Base-by-base conservation (phyloP, 2,113 vertebrate genomes). In the Erinaceus europaeus region DNA sequence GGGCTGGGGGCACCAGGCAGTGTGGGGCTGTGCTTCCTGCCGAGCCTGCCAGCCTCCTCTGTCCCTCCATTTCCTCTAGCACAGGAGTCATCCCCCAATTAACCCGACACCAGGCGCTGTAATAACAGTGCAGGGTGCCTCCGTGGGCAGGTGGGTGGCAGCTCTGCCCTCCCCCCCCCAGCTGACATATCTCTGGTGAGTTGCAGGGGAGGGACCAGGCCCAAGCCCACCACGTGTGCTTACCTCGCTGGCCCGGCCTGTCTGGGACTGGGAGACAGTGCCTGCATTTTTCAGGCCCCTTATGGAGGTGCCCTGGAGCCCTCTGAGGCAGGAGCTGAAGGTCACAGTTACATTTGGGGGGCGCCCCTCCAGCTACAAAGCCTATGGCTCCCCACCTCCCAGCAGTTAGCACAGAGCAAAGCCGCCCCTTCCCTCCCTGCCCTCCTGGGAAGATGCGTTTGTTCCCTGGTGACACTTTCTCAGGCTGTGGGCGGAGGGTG, bases 61-160 rank as follows among this genome's bases (percentile, higher is more conserved):
- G 96, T 92, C 80, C 82, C 72, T 94, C 92, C 90, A 93, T 91
- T 94, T 97, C 85, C 72, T 92, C 20, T 13, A 91, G 87, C 72
- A 68, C 1, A 52, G 77, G 82, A 59, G 64, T 95, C 90, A 94
- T 80, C 96, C 95, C 94, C 34, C 27, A 92, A 95, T 97, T 94
- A 94, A 97, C 97, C 89, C 69, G 53, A 95, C 95, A 90, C 83
- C 94, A 95, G 44, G 94, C 93, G 36, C 80, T 50, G 68, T 96
- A 95, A 97, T 96, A 96, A 93, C 94, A 86, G 86, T 93, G 94
- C 94, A 94, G 96, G 62, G 86, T 68, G 94, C 15, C 65, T 55
- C 29, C 91, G 85, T 91, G 95, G 93, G 82, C 79, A 68, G 55
- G 64, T 95, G 83, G 94, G 74, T 64, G 72, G 84, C 32, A 44